A percentile compares a stretch with the other conserved stretches of the same genome.
Evolutionary conservation across 2,888 invertebrate genomes (phyloP).

Genomic region (Tenthredo livida): DNA sequence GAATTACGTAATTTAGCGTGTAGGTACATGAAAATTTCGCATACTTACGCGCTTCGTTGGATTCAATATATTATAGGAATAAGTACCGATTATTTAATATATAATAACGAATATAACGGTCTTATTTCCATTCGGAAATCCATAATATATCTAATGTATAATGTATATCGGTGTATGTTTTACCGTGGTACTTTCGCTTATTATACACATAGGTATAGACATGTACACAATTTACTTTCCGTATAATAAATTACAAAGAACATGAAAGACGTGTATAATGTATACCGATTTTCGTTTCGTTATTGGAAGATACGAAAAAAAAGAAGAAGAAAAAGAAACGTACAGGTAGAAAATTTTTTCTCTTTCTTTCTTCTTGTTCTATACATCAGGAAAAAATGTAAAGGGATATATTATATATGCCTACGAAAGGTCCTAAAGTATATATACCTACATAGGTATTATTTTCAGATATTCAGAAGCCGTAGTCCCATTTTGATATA

Average conservation of each 20-base stretch:
- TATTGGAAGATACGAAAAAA: not conserved
- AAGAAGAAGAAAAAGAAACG: not conserved
- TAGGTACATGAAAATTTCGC: not conserved
- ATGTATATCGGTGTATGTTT: not conserved
- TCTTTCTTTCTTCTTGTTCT: not conserved
- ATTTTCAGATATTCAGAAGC: conserved; percentile 63
- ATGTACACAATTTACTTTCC: not conserved
- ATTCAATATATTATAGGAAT: not conserved
- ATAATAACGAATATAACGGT: not conserved
- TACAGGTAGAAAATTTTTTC: not conserved
- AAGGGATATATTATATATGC: not conserved
- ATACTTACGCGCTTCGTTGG: not conserved
- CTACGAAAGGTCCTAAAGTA: not conserved
- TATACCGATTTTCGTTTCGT: not conserved
- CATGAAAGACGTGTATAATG: not conserved
- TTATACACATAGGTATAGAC: not conserved
- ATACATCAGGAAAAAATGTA: not conserved
- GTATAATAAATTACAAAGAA: not conserved
- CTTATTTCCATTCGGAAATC: not conserved
- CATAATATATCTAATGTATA: not conserved
- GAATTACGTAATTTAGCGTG: conserved; percentile 9
- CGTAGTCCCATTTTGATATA: conserved; percentile 58
- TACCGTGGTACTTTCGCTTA: not conserved
- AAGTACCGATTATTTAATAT: not conserved
- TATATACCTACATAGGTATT: conserved; percentile 46